A percentile compares a stretch with the other conserved stretches of the same genome.
Conservation (phyloP, 2,113 vertebrate species). For the Sitta europaea region DNA sequence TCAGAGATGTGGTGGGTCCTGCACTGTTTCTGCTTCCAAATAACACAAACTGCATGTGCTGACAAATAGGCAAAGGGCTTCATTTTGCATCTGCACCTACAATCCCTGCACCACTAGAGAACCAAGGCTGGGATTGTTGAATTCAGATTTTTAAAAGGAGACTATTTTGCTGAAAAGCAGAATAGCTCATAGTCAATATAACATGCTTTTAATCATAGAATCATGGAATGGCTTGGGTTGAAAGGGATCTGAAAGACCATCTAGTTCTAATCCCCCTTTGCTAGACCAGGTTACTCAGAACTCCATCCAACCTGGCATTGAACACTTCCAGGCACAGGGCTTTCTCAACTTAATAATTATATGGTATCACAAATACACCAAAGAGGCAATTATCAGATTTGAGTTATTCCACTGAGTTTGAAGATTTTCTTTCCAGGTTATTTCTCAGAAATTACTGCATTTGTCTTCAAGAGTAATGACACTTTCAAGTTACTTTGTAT, state of each 20-base stretch:
- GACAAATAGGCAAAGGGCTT: neutral
- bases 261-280: neutral
- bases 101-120: neutral
- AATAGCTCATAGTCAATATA: neutral
- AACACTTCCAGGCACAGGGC: neutral
- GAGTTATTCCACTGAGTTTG: neutral
- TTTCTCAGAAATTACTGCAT: neutral
- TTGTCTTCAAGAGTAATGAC: neutral
- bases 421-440: neutral
- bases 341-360: neutral
- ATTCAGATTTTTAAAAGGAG: neutral
- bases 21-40: neutral
- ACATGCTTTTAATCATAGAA: neutral
- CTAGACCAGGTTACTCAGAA: neutral
- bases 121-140: neutral
- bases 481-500: neutral
- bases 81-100: neutral
- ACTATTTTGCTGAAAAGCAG: neutral
- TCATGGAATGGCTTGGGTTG: neutral
- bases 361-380: neutral
- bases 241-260: neutral
- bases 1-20: neutral
- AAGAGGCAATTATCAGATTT: neutral
- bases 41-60: neutral
- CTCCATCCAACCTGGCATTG: neutral